A percentile compares a stretch with the other conserved stretches of the same genome.
These are phyloP conservation scores for Channa maculata DNA, from an alignment of 2,113 vertebrate genomes.

Conservation along the genomic window DNA sequence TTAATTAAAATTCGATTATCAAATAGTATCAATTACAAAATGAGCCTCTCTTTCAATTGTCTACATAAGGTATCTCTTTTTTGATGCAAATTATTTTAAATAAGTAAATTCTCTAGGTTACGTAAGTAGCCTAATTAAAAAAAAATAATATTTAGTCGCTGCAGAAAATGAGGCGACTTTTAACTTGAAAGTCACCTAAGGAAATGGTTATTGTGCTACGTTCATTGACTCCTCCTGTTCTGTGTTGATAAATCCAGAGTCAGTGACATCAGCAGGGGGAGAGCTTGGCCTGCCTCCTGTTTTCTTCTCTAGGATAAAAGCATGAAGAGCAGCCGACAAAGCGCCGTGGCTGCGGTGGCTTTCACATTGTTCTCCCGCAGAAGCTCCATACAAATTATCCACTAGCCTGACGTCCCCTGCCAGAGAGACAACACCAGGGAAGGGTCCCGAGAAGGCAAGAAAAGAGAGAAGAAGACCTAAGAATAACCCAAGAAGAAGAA, in stretches of 20 bases:
- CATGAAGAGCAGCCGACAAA: slow-evolving; percentile 14
- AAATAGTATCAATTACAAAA: no score
- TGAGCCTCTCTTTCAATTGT: no score
- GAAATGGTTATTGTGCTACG: background rate
- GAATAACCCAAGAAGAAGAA: background rate
- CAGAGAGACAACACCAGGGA: background rate
- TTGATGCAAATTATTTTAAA: no score
- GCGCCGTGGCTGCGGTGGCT: background rate
- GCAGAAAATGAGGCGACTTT: background rate
- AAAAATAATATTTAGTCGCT: no score
- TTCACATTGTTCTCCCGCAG: background rate
- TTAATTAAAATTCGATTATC: no score
- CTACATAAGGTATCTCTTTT: no score
- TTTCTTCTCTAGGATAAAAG: slow-evolving; percentile 46
- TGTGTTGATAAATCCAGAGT: slow-evolving; percentile 17
- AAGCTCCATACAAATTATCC: background rate
- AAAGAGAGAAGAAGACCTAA: background rate
- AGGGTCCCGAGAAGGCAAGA: background rate
- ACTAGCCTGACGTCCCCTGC: no score
- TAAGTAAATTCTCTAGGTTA: no score
- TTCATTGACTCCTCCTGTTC: background rate
- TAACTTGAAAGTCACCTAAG: slow-evolving; percentile 44
- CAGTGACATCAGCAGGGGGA: slow-evolving; percentile 35
- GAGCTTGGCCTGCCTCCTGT: slow-evolving; percentile 6
- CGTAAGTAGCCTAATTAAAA: no score